Base-by-base conservation (phyloP, 2,797 vertebrate genomes). In the Aldrovandia affinis region DNA sequence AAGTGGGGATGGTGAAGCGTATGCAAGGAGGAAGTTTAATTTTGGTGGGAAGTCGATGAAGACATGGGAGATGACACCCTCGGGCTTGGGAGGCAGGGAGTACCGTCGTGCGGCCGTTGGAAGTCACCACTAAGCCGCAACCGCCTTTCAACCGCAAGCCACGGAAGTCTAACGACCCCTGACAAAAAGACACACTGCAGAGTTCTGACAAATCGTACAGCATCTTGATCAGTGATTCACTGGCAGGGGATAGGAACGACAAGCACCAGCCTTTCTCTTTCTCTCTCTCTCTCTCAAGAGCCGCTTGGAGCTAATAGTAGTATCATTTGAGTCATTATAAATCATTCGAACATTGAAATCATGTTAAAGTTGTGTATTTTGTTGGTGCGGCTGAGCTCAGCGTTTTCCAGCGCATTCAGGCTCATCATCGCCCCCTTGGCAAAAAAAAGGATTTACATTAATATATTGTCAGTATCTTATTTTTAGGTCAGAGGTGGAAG, bases 401-500 rank as follows among this genome's bases (percentile, higher is more conserved):
- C 20, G 33, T 70, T 33, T 70, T 8, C 65, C 65, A 0, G 33
- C 33, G 3, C 39, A 20, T 12, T 36, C 33, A 22, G 12, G 30
- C 65, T 70, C 33, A 36, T 70, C 15, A 22, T 12, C 61, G 10
- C 30, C 30, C 61, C n/a, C 54, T 2, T 12, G 54, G 2, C 9
- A 57, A 57, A 2, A 42, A 3, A 8, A 4, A 36, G 33, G 52
- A 28, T 30, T 22, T 57, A 55, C 81, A 59, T 85, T 73, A 85
- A 84, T 83, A 59, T 33, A 80, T n/a, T 85, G 81, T 59, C 55
- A 81, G 83, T 82, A n/a, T 88, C 57, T 85, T 84, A 30, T 50
- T 87, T 57, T 25, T 86, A 1, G 0, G 36, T 83, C n/a, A n/a
- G 20, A 52, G 81, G 68, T 44, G 82, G 28, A 63, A 68, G 85